These are phyloP conservation scores for Dione vanillae DNA, from an alignment of 2,888 invertebrate genomes.

Conservation along the genomic window DNA sequence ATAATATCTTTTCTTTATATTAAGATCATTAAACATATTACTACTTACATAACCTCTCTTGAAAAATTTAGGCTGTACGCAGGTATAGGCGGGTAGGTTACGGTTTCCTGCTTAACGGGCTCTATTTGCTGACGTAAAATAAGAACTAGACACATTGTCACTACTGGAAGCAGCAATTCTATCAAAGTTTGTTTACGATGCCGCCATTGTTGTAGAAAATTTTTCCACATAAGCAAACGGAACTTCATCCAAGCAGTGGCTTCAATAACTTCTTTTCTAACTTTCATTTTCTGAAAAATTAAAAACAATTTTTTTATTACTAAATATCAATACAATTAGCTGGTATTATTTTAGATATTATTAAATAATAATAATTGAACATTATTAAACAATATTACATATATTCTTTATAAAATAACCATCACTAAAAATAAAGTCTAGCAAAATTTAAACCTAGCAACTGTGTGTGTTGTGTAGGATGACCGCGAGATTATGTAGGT, in stretches of 20 bases:
- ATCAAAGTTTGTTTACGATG: conserved; percentile 87
- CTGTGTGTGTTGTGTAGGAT: conserved; percentile 29
- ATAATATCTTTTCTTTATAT: conserved; percentile 9
- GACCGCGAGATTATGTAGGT: conserved; percentile 29
- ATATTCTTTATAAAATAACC: not conserved
- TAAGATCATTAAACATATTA: conserved; percentile 5
- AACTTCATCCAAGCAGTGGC: conserved; percentile 84
- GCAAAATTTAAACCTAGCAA: conserved; percentile 35
- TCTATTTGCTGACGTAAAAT: conserved; percentile 87
- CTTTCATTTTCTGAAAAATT: conserved; percentile 44
- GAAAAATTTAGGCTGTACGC: conserved; percentile 57
- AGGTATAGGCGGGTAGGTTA: conserved; percentile 59
- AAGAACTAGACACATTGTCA: conserved; percentile 88
- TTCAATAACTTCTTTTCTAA: conserved; percentile 48
- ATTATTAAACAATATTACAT: not conserved
- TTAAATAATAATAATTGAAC: not conserved
- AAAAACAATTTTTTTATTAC: not conserved
- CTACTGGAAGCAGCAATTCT: conserved; percentile 87
- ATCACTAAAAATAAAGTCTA: not conserved
- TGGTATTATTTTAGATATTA: not conserved
- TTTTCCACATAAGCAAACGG: conserved; percentile 91
- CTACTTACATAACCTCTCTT: conserved; percentile 63
- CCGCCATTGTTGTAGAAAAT: conserved; percentile 90
- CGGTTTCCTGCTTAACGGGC: conserved; percentile 65
- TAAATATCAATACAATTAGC: not conserved